Evolutionary conservation across 1,140 invertebrate species (phyloP).

Genomic region (Macrobrachium nipponense): DNA sequence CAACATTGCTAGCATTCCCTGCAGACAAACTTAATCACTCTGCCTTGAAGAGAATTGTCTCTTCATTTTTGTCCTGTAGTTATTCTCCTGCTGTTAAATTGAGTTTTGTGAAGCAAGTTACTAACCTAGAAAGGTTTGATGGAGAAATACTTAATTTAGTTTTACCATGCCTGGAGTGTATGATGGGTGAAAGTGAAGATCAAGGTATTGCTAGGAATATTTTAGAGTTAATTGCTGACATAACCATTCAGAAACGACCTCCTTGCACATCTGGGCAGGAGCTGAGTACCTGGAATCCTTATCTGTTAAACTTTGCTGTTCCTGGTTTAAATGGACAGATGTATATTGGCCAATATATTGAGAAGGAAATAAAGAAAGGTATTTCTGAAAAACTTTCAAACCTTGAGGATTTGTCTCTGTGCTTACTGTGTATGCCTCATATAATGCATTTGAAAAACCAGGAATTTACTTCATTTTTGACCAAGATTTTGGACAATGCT

Average conservation of each 20-base stretch:
- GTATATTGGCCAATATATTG: constrained; percentile 3
- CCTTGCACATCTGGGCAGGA: constrained; percentile 37
- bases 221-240: constrained; percentile 20
- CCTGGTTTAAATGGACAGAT: no score
- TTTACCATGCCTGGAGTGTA: constrained; percentile 10
- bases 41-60: background rate
- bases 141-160: constrained; percentile 32
- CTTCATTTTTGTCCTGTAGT: constrained; percentile 9
- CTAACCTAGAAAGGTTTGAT: constrained; percentile 48
- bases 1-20: constrained; percentile 5
- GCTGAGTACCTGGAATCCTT: constrained; percentile 6
- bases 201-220: constrained; percentile 28
- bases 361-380: constrained; percentile 38
- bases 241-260: constrained; percentile 29
- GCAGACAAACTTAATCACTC: background rate
- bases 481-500: constrained; percentile 39
- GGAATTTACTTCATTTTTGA: constrained; percentile 62
- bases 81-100: constrained; percentile 29
- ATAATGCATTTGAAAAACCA: constrained; percentile 67
- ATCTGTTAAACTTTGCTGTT: no score
- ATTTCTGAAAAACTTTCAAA: constrained; percentile 59
- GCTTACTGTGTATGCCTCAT: constrained; percentile 75
- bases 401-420: constrained; percentile 71
- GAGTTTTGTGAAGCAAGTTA: constrained; percentile 4
- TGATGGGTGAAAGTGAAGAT: constrained; percentile 6